phyloP scores from a whole-genome alignment of 1,140 invertebrate species.

The Arctopsyche grandis region DNA sequence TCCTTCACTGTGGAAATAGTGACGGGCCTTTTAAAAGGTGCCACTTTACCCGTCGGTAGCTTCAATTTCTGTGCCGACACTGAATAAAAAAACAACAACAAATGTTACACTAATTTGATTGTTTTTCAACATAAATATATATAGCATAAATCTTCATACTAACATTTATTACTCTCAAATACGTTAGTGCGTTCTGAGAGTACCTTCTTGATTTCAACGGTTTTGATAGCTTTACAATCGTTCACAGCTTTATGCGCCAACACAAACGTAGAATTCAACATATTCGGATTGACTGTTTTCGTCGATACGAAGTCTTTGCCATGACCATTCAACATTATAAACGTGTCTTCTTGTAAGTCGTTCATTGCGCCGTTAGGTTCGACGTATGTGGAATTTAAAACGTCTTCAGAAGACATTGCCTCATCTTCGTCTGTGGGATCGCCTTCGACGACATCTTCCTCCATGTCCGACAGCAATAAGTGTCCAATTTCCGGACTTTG shows the following conservation, averaged over 20 bases:
- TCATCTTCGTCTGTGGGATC: constrained; percentile 55
- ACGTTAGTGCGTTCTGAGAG: constrained; percentile 50
- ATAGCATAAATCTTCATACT: too few species aligned
- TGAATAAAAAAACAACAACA: constrained; percentile 28
- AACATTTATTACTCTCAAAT: constrained; percentile 41
- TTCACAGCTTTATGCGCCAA: constrained; percentile 53
- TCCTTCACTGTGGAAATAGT: constrained; percentile 19
- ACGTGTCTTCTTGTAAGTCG: neutral
- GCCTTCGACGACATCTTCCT: constrained; percentile 57
- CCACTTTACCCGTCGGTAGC: constrained; percentile 19
- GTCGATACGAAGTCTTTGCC: neutral
- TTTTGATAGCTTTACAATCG: neutral
- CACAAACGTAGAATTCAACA: constrained; percentile 65
- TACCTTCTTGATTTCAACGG: constrained; percentile 33
- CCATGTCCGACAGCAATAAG: neutral
- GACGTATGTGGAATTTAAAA: constrained; percentile 42
- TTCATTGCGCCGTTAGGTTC: neutral
- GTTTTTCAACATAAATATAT: too few species aligned
- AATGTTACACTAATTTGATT: too few species aligned
- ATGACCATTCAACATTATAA: neutral
- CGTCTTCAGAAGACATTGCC: constrained; percentile 57
- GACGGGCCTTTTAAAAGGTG: constrained; percentile 28
- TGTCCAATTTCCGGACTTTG: constrained; percentile 32
- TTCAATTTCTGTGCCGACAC: neutral
- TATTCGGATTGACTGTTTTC: constrained; percentile 58